Evolutionary conservation across 2,797 vertebrate genomes (phyloP).

Genomic region (Myotis findleyi): DNA sequence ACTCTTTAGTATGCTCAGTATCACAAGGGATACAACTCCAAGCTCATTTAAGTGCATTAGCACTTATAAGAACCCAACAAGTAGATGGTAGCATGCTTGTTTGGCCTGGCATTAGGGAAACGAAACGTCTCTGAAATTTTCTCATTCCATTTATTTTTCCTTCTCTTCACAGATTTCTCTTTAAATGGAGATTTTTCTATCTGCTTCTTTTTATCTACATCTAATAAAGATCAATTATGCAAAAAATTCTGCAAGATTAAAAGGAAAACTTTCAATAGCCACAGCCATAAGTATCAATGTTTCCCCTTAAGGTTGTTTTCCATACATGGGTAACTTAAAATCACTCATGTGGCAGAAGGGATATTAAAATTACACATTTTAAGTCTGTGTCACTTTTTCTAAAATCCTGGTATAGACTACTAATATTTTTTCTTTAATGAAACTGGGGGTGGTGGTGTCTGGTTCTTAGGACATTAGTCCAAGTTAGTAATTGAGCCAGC

Average conservation of each 20-base stretch:
- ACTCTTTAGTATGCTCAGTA: not conserved
- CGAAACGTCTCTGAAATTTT: not conserved
- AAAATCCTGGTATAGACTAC: not conserved
- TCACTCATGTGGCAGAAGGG: not conserved
- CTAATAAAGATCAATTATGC: not conserved
- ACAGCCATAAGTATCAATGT: not conserved
- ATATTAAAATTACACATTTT: not conserved
- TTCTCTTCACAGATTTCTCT: not conserved
- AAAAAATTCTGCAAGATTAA: not conserved
- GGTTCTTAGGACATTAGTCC: conserved; percentile 23
- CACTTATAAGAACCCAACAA: not conserved
- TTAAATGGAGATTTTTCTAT: not conserved
- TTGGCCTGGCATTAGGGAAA: not conserved
- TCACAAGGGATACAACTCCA: not conserved
- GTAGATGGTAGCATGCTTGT: accelerated
- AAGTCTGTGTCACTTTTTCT: not conserved
- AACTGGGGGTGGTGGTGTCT: not conserved
- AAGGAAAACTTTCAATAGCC: not conserved
- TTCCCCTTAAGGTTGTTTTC: not conserved
- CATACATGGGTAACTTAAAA: not conserved
- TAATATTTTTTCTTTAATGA: conserved; percentile 42
- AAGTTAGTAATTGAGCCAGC: not conserved
- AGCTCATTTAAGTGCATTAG: not conserved
- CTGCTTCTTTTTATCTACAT: not conserved
- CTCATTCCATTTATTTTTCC: not conserved